These are phyloP conservation scores for Pterostichus madidus DNA, from an alignment of 2,888 invertebrate species.

Conservation along the genomic window DNA sequence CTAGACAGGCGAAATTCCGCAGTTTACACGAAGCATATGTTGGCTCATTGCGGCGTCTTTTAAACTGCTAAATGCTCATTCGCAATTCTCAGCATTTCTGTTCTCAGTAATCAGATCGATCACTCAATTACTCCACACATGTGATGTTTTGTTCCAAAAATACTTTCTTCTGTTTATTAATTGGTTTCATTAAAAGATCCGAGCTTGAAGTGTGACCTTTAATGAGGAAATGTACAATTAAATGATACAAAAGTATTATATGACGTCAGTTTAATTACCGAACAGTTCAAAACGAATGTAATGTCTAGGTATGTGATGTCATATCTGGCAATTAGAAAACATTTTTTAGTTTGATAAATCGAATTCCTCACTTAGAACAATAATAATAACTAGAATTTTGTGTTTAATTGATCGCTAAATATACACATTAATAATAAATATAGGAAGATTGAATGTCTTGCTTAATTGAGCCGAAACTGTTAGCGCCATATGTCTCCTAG, in stretches of 20 bases:
- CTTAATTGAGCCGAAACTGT: too few species aligned
- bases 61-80: slow-evolving; percentile 1
- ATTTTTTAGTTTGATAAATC: too few species aligned
- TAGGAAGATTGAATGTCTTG: too few species aligned
- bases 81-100: neutral
- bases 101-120: slow-evolving; percentile 5
- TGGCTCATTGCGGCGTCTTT: slow-evolving; percentile 3
- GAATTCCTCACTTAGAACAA: too few species aligned
- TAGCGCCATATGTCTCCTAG: too few species aligned
- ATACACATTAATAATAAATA: too few species aligned
- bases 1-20: slow-evolving; percentile 26
- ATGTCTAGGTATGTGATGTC: too few species aligned
- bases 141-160: neutral
- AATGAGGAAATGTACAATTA: neutral
- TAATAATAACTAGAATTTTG: too few species aligned
- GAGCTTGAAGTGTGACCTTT: neutral
- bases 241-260: neutral
- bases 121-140: slow-evolving; percentile 2
- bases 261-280: neutral
- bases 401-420: too few species aligned
- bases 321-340: too few species aligned
- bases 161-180: neutral
- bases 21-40: slow-evolving; percentile 27
- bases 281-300: neutral
- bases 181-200: neutral